A percentile compares a stretch with the other conserved stretches of the same genome.
Evolutionary conservation across 2,888 invertebrate genomes (phyloP).

Genomic region (Muscina levida): DNA sequence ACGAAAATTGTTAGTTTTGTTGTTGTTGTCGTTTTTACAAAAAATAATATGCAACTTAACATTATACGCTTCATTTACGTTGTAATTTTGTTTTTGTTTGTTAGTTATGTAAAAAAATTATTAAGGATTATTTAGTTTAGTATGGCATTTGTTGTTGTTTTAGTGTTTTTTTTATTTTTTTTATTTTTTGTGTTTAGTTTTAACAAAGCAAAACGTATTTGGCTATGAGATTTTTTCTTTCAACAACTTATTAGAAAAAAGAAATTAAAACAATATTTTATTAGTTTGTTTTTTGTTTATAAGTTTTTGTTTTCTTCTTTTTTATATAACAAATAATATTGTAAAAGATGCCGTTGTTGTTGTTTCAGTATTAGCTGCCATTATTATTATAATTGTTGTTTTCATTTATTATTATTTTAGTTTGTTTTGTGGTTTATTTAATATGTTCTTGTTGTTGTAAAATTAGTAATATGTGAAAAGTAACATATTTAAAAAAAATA

Average conservation of each 20-base stretch:
- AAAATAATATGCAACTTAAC: conserved; percentile 24
- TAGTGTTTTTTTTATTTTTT: conserved; percentile 49
- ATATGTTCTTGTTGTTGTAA: conserved; percentile 41
- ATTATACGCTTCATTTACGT: not conserved
- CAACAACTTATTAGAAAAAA: conserved; percentile 64
- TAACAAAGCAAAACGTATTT: conserved; percentile 70
- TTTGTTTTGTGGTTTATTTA: conserved; percentile 29
- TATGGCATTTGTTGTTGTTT: conserved; percentile 59
- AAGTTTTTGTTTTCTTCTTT: conserved; percentile 4
- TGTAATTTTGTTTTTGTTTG: no score
- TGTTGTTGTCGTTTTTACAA: conserved; percentile 50
- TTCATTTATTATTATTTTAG: conserved; percentile 50
- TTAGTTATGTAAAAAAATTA: conserved; percentile 37
- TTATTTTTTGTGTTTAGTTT: conserved; percentile 58
- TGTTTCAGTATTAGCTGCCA: conserved; percentile 60
- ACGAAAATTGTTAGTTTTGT: conserved; percentile 43
- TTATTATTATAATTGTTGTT: conserved; percentile 59
- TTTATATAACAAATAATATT: conserved; percentile 37
- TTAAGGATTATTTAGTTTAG: conserved; percentile 46
- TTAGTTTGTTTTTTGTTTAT: not conserved
- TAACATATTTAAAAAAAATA: conserved; percentile 46
- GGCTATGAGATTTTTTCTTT: conserved; percentile 68
- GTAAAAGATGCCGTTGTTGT: conserved; percentile 49
- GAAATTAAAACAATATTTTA: conserved; percentile 43
- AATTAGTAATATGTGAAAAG: conserved; percentile 45